Evolutionary conservation across 2,888 invertebrate species (phyloP), one percentile per base, ranked within the genome.

Genomic region (Ashinkailepas kermadecensis): DNA sequence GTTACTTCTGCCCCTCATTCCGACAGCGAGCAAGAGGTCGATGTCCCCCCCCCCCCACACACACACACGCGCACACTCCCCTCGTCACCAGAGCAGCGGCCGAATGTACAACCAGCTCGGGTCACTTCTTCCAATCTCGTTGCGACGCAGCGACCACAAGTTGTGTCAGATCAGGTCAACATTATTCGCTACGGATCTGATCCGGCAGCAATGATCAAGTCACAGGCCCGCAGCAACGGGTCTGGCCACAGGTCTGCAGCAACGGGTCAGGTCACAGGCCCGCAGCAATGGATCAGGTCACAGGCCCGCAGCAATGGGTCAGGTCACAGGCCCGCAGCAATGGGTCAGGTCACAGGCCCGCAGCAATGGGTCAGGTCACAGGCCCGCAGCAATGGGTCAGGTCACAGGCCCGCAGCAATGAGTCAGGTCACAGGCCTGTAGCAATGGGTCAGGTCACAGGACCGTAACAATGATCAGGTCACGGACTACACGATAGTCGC

Each of bases 401-500:
- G 39, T 39, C 39, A 39, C 39, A 39, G 39, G 39, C 39, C 39
- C 39, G 39, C 39, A 39, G 39, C 39, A 4, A 39, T 39, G 39
- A 4, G 39, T 39, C 39, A 39, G 39, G 39, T 39, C 39, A 39
- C 39, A 39, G 62, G 13, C 13, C 62, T 15, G 18, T 15, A 15
- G 62, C 7, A 0, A 18, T 15, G 13, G 62, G 62, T 62, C 62
- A 62, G 62, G 18, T 62, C 62, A 15, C 7, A 18, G 13, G 18
- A 11, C 18, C 18, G 15, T 0, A 62, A 1, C 18, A 62, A 13
- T 18, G 62, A 18, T 62, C 18, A 18, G 15, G 18, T 62, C 87
- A 39, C 39, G 39, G 39, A 39, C 39, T 39, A 87, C 12, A 59
- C 12, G 59, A 15, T 7, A 23, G 39, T 18, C 70, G 6, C 86